Percentiles rank a stretch among this genome's conserved stretches.
Conservation (phyloP, 2,113 vertebrate species). For the Clarias batrachus region DNA sequence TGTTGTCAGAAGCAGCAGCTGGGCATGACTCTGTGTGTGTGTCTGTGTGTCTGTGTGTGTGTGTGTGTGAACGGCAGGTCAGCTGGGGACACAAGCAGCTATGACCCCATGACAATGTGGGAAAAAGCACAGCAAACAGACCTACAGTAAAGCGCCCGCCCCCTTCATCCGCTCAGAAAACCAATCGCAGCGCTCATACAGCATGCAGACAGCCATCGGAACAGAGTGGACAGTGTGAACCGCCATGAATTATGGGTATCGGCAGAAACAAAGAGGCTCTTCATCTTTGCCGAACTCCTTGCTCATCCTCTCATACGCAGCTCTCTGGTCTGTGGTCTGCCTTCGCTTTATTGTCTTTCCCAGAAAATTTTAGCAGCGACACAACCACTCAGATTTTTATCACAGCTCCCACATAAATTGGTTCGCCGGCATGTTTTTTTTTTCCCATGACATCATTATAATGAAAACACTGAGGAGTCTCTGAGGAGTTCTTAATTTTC, state of each 20-base stretch:
- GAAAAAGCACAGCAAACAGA: slow-evolving; percentile 44
- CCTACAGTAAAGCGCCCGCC: slow-evolving; percentile 31
- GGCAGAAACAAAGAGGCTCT: slow-evolving; percentile 48
- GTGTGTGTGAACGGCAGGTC: slow-evolving; percentile 37
- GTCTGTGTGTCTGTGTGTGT: slow-evolving; percentile 18
- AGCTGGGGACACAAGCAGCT: slow-evolving; percentile 42
- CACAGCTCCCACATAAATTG: slow-evolving; percentile 34
- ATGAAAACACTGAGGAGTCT: slow-evolving; percentile 40
- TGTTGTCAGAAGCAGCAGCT: slow-evolving; percentile 25
- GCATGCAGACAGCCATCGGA: slow-evolving; percentile 16
- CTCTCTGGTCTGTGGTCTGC: slow-evolving; percentile 9
- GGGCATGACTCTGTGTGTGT: neutral
- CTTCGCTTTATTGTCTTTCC: slow-evolving; percentile 20
- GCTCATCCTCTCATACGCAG: slow-evolving; percentile 32
- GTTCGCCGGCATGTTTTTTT: slow-evolving; percentile 26
- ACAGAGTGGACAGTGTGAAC: slow-evolving; percentile 47
- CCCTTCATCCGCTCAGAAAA: neutral
- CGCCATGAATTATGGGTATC: slow-evolving; percentile 37
- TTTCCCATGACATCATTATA: slow-evolving; percentile 27
- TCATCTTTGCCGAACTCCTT: slow-evolving; percentile 32
- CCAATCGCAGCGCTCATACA: slow-evolving; percentile 18
- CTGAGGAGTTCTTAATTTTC: slow-evolving; percentile 31
- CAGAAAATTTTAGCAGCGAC: slow-evolving; percentile 20
- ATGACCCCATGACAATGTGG: slow-evolving; percentile 48
- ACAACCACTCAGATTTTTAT: slow-evolving; percentile 22